Base-by-base conservation (phyloP, 2,888 invertebrate species). In the Charanyca ferruginea region DNA sequence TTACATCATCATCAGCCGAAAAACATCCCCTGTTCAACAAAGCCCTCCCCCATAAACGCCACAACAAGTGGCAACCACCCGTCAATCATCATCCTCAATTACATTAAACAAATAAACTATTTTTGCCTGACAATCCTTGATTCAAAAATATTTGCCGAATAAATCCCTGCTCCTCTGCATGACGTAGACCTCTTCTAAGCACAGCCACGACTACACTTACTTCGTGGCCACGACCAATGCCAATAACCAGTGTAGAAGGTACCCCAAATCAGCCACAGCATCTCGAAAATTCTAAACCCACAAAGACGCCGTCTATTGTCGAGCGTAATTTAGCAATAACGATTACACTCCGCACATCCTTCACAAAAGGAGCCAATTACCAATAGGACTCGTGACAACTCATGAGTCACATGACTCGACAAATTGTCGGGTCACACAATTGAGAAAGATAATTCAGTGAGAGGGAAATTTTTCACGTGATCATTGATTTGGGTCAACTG, bases 291-390 rank as follows among this genome's bases (percentile, higher is more conserved):
- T 60, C 23, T 51, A 23, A 48, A 63, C 47, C 48, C 16, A 64
- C 51, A 45, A 44, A 41, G 65, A 58, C 41, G 41, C 23, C 45
- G 51, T 71, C 69, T 71, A 75, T 77, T 81, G 59, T 66, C 28
- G 47, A 67, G 38, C 52, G 71, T 81, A 81, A 75, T 83, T 81
- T 80, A 73, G 78, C 80, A 77, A 79, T 77, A 80, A 81, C 65
- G 77, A 70, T 67, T 63, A 59, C 72, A 67, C 58, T 76, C 72
- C 67, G 64, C 66, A 67, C 72, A 67, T 69, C 61, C 69, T 80
- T 53, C 57, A 77, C 73, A 66, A 77, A 78, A 66, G 75, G 65
- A 78, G 47, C 55, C 52, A 38, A 38, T 38, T 38, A 38, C 38
- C 38, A 78, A 81, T 69, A 64, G 77, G 25, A 25, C 62, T 70